Conservation (phyloP, 2,113 vertebrate genomes). For the Microcebus murinus region DNA sequence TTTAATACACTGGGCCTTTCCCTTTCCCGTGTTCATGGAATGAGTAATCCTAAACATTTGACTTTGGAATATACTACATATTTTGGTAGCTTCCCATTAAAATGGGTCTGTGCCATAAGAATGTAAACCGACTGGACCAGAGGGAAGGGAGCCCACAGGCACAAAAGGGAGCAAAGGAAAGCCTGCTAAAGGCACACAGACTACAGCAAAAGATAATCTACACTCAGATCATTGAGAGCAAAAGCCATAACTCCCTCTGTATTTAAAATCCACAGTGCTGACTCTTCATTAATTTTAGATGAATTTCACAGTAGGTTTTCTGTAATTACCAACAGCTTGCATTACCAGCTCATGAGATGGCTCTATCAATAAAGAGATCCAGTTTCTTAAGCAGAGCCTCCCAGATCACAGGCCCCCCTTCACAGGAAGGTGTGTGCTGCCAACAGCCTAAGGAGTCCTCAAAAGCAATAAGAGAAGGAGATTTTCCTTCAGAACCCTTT, state of each 20-base stretch:
- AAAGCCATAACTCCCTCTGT: slow-evolving; percentile 35
- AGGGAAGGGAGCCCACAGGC: neutral
- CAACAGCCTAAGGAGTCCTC: neutral
- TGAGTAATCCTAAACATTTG: neutral
- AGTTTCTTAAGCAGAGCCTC: slow-evolving; percentile 59
- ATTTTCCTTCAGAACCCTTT: neutral
- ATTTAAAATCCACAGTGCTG: slow-evolving; percentile 71
- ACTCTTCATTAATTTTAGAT: slow-evolving; percentile 75
- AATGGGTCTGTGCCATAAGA: neutral
- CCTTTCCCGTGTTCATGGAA: neutral
- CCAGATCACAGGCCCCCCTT: neutral
- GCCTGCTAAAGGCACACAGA: neutral
- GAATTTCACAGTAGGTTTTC: slow-evolving; percentile 69
- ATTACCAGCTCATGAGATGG: slow-evolving; percentile 47
- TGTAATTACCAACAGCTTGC: slow-evolving; percentile 76
- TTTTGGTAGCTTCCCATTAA: slow-evolving; percentile 30
- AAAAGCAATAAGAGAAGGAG: neutral
- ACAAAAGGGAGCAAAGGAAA: neutral
- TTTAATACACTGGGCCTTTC: neutral
- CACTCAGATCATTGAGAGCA: neutral
- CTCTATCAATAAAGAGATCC: slow-evolving; percentile 55
- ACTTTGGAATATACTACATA: neutral
- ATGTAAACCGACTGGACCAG: neutral
- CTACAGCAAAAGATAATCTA: neutral
- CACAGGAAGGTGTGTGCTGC: neutral